Conservation (phyloP, 1,140 invertebrate species). For the Drosophila tropicalis region DNA sequence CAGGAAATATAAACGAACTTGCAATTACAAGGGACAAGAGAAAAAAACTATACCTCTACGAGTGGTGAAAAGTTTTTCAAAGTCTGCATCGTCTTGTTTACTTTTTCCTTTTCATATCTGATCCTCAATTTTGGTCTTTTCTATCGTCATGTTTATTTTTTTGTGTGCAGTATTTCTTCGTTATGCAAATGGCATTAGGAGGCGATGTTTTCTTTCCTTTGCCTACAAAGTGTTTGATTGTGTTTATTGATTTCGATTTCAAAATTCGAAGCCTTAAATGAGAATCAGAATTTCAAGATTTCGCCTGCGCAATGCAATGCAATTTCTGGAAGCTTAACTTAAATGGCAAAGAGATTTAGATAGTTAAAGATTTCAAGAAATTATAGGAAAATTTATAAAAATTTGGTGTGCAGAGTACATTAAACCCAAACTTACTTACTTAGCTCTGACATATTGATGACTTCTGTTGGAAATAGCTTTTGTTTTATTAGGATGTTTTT, state of each 20-base stretch:
- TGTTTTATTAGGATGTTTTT: too few species aligned
- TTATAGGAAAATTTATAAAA: neutral
- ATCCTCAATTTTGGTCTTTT: constrained; percentile 23
- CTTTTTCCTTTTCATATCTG: constrained; percentile 34
- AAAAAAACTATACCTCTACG: neutral
- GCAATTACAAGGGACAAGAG: constrained; percentile 56
- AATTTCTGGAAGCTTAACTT: too few species aligned
- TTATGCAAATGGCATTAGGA: constrained; percentile 45
- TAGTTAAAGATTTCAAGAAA: too few species aligned
- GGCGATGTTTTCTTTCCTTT: constrained; percentile 15
- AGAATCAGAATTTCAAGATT: too few species aligned
- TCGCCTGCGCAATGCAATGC: too few species aligned
- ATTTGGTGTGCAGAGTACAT: neutral
- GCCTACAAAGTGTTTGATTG: constrained; percentile 19
- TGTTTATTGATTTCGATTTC: neutral
- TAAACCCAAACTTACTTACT: neutral
- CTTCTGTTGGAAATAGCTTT: too few species aligned
- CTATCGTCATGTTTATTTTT: constrained; percentile 17
- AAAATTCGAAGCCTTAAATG: too few species aligned
- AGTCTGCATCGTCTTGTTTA: constrained; percentile 63
- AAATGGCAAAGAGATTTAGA: too few species aligned
- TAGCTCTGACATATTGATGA: neutral
- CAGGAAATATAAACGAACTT: constrained; percentile 50
- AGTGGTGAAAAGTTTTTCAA: constrained; percentile 56
- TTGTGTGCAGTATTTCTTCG: constrained; percentile 10